Evolutionary conservation across 2,113 vertebrate species (phyloP).

Genomic region (Rhea americana): DNA sequence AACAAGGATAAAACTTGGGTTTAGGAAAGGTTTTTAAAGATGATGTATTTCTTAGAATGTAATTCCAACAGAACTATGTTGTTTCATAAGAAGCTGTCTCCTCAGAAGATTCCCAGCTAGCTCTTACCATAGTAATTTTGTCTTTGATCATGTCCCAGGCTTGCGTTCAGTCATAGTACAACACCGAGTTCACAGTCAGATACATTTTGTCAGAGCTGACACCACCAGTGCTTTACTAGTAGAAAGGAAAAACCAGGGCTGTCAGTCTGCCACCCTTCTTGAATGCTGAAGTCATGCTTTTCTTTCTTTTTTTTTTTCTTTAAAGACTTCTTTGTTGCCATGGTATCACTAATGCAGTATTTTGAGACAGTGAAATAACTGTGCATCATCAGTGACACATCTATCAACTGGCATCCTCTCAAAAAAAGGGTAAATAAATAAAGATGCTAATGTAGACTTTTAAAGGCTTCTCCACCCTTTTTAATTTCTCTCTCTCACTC

Average conservation of each 20-base stretch:
- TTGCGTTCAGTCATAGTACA: conserved; percentile 15
- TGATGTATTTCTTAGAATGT: background rate
- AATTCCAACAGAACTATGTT: background rate
- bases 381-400: conserved; percentile 49
- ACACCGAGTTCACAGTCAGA: conserved; percentile 24
- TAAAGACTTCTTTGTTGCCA: conserved; percentile 61
- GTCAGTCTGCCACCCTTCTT: conserved; percentile 60
- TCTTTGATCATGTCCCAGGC: background rate
- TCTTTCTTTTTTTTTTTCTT: background rate
- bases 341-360: conserved; percentile 58
- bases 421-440: conserved; percentile 38
- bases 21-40: background rate
- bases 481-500: background rate
- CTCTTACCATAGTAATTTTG: background rate
- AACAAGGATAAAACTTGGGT: background rate
- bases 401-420: conserved; percentile 42
- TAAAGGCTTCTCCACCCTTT: background rate
- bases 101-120: background rate
- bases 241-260: conserved; percentile 2
- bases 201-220: conserved; percentile 50
- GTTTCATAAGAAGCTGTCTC: fast-evolving
- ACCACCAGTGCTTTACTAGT: background rate
- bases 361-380: conserved; percentile 48
- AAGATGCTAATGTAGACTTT: background rate
- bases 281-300: conserved; percentile 23